Base-by-base conservation (phyloP, 2,113 vertebrate genomes). In the Mionectes macconnelli region DNA sequence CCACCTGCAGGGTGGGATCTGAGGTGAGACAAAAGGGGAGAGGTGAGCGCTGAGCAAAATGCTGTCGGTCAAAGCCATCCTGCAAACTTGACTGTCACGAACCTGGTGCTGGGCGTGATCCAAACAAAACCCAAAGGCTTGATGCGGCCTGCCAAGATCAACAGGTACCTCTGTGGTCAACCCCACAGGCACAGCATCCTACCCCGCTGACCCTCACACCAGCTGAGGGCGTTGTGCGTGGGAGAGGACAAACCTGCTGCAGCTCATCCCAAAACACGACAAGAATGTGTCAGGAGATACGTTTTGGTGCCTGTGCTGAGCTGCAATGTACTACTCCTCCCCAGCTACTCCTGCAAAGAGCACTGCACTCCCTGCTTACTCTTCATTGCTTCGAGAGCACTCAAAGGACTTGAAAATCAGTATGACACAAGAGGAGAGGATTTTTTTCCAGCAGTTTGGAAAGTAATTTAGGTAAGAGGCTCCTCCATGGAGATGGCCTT, bases 1-100 rank as follows among this genome's bases (percentile, higher is more conserved):
- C 99, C 78, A 99, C 99, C 97, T 99, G 99, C 76, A 99, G 95
- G 44, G 98, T 98, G 9, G 98, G 97, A 82, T 98, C 99, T 99
- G 97, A 42, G 52, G 82, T 16, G 64, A 84, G 64, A 84, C 27
- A 80, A 52, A 90, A 72, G 25, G 16, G 40, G 49, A 87, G 52
- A 90, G 14, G 30, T 92, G 40, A 96, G 64, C 0, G 0, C 60
- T n/a, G 79, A 92, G 49, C 17, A 27, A 57, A 67, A 50, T 5
- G 30, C 49, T 33, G 4, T 2, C 1, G 0, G 0, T 20, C 33
- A 55, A 67, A 81, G 50, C 10, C 45, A 68, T 21, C 31, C 35
- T 66, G 28, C 30, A 67, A 63, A 16, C 31, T 6, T 6, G 21
- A 37, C n/a, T 31, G 49, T 45, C 45, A 4, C 0, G 0, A 21